These are phyloP conservation scores for Crenuchus spilurus DNA, from an alignment of 2,797 vertebrate genomes.

Conservation along the genomic window DNA sequence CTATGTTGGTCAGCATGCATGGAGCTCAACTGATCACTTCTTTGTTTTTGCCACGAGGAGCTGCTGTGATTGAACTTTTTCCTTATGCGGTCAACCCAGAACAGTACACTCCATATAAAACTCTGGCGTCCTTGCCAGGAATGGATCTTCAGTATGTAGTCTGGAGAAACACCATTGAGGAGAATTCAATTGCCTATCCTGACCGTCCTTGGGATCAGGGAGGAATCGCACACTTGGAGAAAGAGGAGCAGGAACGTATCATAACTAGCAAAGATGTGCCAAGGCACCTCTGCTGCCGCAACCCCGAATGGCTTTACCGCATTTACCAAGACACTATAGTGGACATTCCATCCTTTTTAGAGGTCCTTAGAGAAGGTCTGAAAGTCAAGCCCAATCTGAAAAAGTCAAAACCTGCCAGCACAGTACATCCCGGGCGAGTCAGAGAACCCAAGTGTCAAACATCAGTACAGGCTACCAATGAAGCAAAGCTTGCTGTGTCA, in stretches of 20 bases:
- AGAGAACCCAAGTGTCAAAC: constrained; percentile 90
- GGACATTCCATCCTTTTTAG: constrained; percentile 88
- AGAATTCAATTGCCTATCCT: constrained; percentile 87
- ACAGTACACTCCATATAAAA: constrained; percentile 96
- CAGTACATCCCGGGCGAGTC: constrained; percentile 92
- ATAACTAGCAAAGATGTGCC: constrained; percentile 89
- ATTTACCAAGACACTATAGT: constrained; percentile 97
- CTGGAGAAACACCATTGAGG: constrained; percentile 87
- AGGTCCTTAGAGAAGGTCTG: constrained; percentile 80
- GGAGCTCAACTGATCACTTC: constrained; percentile 93
- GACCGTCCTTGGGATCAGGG: constrained; percentile 96
- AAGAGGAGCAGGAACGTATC: constrained; percentile 89
- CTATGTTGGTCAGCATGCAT: constrained; percentile 96
- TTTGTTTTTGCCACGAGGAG: constrained; percentile 93
- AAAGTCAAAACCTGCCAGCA: constrained; percentile 79
- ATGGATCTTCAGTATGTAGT: constrained; percentile 97
- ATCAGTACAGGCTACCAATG: constrained; percentile 85
- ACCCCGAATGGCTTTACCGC: constrained; percentile 96
- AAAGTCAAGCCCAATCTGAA: constrained; percentile 80
- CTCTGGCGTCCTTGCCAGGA: constrained; percentile 88
- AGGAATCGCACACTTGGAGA: constrained; percentile 89
- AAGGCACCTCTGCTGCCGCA: constrained; percentile 92
- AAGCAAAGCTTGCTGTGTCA: constrained; percentile 90
- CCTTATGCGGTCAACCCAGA: constrained; percentile 94
- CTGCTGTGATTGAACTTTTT: constrained; percentile 90